Conservation (phyloP, 2,888 invertebrate genomes). For the Orthosia cruda region DNA sequence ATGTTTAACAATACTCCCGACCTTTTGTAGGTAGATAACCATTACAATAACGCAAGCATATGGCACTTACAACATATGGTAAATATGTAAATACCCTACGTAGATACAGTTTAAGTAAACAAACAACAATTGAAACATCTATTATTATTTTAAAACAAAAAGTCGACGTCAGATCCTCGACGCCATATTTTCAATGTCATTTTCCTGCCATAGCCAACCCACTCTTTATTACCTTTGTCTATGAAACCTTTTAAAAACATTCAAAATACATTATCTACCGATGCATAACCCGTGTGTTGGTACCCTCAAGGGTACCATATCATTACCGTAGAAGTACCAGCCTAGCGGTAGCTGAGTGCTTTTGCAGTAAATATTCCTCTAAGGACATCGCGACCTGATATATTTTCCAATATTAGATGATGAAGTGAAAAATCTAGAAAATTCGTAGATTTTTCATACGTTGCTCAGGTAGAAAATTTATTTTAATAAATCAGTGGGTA, state of each 20-base stretch:
- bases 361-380: conserved; percentile 50
- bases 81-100: neutral
- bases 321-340: conserved; percentile 29
- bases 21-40: no score
- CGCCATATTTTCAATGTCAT: conserved; percentile 19
- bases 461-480: neutral
- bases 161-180: neutral
- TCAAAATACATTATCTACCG: conserved; percentile 40
- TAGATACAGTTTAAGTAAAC: neutral
- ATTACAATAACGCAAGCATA: neutral
- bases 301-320: conserved; percentile 45
- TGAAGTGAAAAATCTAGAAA: conserved; percentile 14
- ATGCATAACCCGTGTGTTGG: conserved; percentile 56
- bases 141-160: neutral
- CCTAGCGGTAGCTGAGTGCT: conserved; percentile 58
- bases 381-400: conserved; percentile 39
- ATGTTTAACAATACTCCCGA: no score
- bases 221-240: conserved; percentile 16
- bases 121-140: neutral
- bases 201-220: conserved; percentile 3
- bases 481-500: neutral
- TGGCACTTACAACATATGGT: conserved; percentile 2
- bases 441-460: neutral
- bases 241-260: conserved; percentile 34
- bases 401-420: conserved; percentile 30